Percentiles rank a stretch among this genome's conserved stretches.
These are phyloP conservation scores for Idaea dimidiata DNA, from an alignment of 2,888 invertebrate genomes.

Conservation along the genomic window DNA sequence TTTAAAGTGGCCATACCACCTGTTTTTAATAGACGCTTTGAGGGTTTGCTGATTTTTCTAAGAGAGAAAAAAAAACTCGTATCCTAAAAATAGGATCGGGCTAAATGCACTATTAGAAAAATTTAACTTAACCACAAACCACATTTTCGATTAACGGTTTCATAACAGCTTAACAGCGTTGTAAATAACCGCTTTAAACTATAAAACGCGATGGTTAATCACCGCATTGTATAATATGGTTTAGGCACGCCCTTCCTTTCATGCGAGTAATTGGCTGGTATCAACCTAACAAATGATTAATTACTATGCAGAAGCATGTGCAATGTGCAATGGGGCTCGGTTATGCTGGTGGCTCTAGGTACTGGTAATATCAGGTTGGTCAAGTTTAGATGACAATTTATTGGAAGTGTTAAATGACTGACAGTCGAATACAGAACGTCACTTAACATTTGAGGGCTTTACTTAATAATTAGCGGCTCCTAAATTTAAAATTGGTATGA, in stretches of 20 bases:
- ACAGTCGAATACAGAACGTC: too few relatives aligned
- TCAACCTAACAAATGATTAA: slow-evolving; percentile 54
- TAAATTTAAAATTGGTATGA: too few relatives aligned
- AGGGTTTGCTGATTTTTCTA: too few relatives aligned
- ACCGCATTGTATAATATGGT: slow-evolving; percentile 15
- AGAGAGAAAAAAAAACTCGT: too few relatives aligned
- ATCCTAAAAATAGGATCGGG: too few relatives aligned
- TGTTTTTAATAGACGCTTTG: too few relatives aligned
- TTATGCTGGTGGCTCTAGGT: slow-evolving; percentile 14
- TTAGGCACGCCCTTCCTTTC: slow-evolving; percentile 30
- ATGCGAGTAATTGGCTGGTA: slow-evolving; percentile 47
- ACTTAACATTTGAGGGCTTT: too few relatives aligned
- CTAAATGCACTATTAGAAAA: not conserved
- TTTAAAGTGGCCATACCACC: too few relatives aligned
- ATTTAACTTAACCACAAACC: not conserved
- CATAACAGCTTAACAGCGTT: not conserved
- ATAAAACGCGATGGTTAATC: slow-evolving; percentile 14
- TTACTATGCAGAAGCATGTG: slow-evolving; percentile 45
- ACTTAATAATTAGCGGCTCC: too few relatives aligned
- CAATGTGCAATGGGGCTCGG: slow-evolving; percentile 33
- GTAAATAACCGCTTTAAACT: not conserved
- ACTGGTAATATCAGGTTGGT: not conserved
- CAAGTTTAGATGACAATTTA: not conserved
- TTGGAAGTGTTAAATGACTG: too few relatives aligned
- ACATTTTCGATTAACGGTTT: slow-evolving; percentile 1